Evolutionary conservation across 2,797 vertebrate genomes (phyloP).

Genomic region (Pyrocephalus nanus): DNA sequence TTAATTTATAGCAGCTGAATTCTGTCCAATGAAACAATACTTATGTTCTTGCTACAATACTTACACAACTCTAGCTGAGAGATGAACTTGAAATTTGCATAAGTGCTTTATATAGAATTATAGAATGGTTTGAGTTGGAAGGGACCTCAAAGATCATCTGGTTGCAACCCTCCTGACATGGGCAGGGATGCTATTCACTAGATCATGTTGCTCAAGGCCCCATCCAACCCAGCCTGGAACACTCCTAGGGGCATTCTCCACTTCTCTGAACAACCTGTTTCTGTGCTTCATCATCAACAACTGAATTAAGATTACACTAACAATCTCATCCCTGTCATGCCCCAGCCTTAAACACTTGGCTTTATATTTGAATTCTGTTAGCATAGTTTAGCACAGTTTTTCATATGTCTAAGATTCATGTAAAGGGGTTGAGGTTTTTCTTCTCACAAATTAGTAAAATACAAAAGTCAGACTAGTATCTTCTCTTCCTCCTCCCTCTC

Average conservation of each 20-base stretch:
- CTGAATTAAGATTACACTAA: neutral
- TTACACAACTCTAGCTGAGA: neutral
- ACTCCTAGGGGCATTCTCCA: neutral
- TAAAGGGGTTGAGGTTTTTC: neutral
- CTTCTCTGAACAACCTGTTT: neutral
- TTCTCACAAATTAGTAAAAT: neutral
- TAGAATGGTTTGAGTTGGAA: neutral
- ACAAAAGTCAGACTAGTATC: neutral
- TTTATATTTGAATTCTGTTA: neutral
- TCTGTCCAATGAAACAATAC: neutral
- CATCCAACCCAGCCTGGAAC: neutral
- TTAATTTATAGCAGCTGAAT: neutral
- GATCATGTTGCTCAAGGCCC: neutral
- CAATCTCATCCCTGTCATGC: neutral
- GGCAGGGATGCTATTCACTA: neutral
- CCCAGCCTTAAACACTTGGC: neutral
- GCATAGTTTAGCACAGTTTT: neutral
- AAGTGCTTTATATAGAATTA: neutral
- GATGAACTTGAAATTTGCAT: neutral
- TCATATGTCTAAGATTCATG: neutral
- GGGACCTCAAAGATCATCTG: neutral
- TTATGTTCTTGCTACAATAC: neutral
- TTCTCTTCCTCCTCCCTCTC: neutral
- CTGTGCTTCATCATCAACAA: neutral
- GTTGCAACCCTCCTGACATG: neutral